Conservation (phyloP, 2,888 invertebrate species). For the Eristalis intricaria region DNA sequence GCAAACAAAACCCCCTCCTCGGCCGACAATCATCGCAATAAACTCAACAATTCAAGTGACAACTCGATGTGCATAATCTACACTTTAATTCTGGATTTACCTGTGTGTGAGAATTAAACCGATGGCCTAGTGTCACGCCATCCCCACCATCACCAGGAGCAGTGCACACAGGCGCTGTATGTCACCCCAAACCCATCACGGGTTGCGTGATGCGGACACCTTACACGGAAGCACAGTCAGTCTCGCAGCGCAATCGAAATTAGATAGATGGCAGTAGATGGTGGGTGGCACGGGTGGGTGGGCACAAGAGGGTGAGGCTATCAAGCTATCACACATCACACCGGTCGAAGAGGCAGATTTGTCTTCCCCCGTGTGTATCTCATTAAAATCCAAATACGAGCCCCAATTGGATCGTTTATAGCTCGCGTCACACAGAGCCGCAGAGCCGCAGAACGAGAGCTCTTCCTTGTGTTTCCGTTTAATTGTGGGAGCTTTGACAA, state of each 20-base stretch:
- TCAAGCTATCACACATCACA: constrained; percentile 19
- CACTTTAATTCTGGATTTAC: constrained; percentile 62
- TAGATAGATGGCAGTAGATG: neutral
- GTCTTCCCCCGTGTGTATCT: constrained; percentile 63
- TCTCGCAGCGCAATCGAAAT: constrained; percentile 16
- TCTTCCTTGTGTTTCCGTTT: constrained; percentile 37
- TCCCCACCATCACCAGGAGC: neutral
- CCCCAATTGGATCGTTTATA: constrained; percentile 65
- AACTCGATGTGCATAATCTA: constrained; percentile 69
- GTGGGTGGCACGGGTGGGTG: neutral
- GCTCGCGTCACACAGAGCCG: neutral
- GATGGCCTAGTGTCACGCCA: constrained; percentile 68
- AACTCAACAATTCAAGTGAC: constrained; percentile 70
- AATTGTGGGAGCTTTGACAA: constrained; percentile 63
- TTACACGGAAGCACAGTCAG: constrained; percentile 52
- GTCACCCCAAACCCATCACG: constrained; percentile 37
- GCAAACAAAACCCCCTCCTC: constrained; percentile 34
- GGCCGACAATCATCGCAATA: constrained; percentile 54
- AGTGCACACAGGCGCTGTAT: constrained; percentile 29
- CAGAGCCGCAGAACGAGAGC: neutral
- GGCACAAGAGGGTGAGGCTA: neutral
- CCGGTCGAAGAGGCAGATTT: constrained; percentile 63
- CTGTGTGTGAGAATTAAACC: constrained; percentile 58
- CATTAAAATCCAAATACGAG: constrained; percentile 66
- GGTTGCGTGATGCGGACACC: constrained; percentile 68